phyloP scores from a whole-genome alignment of 2,888 invertebrate species.

The Acholoe squamosa region DNA sequence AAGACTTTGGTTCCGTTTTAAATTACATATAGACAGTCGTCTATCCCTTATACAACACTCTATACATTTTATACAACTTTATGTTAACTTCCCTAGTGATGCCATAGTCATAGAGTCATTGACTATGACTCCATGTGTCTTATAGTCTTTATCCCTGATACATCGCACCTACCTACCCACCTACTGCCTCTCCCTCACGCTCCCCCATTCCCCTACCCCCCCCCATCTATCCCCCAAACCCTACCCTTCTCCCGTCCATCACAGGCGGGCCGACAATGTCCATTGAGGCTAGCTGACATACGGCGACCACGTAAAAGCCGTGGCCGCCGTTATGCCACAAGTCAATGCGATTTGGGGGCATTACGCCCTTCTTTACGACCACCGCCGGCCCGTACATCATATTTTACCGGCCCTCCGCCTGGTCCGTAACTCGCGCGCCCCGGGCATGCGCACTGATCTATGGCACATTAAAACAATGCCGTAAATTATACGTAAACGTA shows the following conservation, averaged over 20 bases:
- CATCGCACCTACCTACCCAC: neutral
- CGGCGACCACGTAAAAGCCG: slow-evolving; percentile 40
- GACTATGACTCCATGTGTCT: no score
- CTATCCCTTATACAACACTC: no score
- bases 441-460: neutral
- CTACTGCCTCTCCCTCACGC: neutral
- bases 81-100: no score
- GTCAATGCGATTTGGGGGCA: slow-evolving; percentile 52
- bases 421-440: neutral
- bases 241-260: neutral
- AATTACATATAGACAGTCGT: no score
- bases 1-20: no score
- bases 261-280: neutral
- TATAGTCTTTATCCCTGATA: neutral
- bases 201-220: neutral
- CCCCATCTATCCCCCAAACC: neutral
- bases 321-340: slow-evolving; percentile 52
- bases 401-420: neutral
- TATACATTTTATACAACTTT: no score
- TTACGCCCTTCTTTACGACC: slow-evolving; percentile 24
- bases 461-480: slow-evolving; percentile 50
- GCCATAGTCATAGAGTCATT: no score
- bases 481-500: slow-evolving; percentile 51
- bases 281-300: slow-evolving; percentile 46
- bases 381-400: slow-evolving; percentile 2